These are phyloP conservation scores for Copsychus sechellarum DNA, from an alignment of 2,113 vertebrate species.

Conservation along the genomic window DNA sequence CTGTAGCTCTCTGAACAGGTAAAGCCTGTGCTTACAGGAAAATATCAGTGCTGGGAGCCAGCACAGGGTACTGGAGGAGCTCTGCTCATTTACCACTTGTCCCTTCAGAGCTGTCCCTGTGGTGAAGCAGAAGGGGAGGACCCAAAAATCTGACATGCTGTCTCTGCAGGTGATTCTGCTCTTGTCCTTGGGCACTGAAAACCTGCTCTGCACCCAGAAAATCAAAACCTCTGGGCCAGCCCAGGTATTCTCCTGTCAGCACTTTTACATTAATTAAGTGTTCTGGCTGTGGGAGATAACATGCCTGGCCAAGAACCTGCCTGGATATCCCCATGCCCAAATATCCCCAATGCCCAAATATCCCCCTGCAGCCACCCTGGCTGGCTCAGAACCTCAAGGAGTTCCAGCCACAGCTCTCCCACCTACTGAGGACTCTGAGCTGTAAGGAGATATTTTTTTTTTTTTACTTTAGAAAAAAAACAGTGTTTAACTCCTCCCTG, in stretches of 20 bases:
- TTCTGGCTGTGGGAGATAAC: not conserved
- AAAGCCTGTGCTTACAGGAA: not conserved
- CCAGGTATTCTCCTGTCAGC: not conserved
- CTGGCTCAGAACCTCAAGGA: not conserved
- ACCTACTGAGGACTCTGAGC: accelerated
- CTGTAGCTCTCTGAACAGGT: not conserved
- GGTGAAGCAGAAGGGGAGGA: not conserved
- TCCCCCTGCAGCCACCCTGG: not conserved
- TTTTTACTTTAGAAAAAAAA: not conserved
- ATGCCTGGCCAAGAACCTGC: not conserved
- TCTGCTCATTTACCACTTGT: not conserved
- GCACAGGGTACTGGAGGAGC: not conserved
- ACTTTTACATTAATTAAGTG: not conserved
- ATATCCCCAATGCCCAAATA: too few relatives aligned
- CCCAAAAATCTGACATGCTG: not conserved
- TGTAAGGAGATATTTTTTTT: not conserved
- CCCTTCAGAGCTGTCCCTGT: not conserved
- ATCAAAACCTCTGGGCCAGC: not conserved
- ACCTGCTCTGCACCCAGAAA: not conserved
- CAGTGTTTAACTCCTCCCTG: not conserved
- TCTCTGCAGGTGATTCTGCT: not conserved
- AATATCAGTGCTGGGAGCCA: not conserved
- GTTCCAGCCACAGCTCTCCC: not conserved
- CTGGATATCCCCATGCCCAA: not conserved
- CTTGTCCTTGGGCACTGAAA: not conserved